Conservation (phyloP, 1,140 invertebrate genomes). For the Drosophila tristis region DNA sequence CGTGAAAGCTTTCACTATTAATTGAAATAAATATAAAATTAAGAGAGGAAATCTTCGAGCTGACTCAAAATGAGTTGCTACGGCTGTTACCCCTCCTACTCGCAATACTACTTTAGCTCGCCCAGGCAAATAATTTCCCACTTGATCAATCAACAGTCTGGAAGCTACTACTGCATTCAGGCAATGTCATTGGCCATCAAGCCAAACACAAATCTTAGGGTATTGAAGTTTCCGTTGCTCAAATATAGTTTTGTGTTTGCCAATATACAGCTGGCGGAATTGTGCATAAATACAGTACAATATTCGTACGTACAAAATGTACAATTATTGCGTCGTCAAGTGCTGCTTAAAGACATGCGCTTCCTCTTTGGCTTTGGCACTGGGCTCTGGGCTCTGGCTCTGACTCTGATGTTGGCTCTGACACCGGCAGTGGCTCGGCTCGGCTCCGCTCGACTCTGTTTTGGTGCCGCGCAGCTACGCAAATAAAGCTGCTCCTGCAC, state of each 20-base stretch:
- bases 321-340: constrained; percentile 45
- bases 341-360: constrained; percentile 76
- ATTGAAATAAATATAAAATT: too few species aligned
- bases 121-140: too few species aligned
- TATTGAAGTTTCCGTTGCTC: constrained; percentile 25
- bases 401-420: constrained; percentile 20
- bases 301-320: background rate
- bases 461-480: constrained; percentile 62
- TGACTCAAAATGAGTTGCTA: too few species aligned
- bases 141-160: too few species aligned
- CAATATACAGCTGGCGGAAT: constrained; percentile 23
- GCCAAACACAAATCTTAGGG: constrained; percentile 24
- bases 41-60: too few species aligned
- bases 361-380: constrained; percentile 60
- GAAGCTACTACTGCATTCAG: too few species aligned
- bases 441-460: constrained; percentile 40
- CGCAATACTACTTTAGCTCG: too few species aligned
- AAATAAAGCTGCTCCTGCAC: constrained; percentile 73
- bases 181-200: background rate
- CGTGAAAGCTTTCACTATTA: too few species aligned
- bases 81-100: too few species aligned
- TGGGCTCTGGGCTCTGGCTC: background rate
- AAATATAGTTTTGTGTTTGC: constrained; percentile 35
- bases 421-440: constrained; percentile 35
- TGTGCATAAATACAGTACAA: constrained; percentile 41